Evolutionary conservation across 2,113 vertebrate species (phyloP).

Genomic region (Bagarius yarrelli): DNA sequence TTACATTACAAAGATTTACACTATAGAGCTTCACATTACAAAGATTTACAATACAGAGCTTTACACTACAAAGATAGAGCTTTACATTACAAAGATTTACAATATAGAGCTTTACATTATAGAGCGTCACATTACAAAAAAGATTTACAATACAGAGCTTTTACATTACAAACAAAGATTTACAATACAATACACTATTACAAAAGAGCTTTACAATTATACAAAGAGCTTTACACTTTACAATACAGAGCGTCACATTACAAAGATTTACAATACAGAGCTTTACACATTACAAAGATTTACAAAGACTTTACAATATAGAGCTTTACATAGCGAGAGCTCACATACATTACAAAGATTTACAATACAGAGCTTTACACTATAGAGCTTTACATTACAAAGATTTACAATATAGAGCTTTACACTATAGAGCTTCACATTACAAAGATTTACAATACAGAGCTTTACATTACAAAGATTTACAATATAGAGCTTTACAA

Average conservation of each 20-base stretch:
- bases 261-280: neutral
- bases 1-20: too few species aligned
- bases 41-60: neutral
- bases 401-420: neutral
- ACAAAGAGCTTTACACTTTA: neutral
- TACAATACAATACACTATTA: too few species aligned
- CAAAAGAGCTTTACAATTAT: neutral
- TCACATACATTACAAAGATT: neutral
- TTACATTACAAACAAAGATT: too few species aligned
- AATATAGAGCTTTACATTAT: neutral
- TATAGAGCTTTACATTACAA: neutral
- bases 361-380: neutral
- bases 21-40: too few species aligned
- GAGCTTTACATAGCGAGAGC: neutral
- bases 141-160: neutral
- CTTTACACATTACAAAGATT: too few species aligned
- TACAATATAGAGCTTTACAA: neutral
- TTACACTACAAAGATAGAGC: neutral
- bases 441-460: too few species aligned
- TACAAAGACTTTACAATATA: too few species aligned
- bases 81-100: neutral
- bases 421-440: too few species aligned
- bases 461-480: neutral
- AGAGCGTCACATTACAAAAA: neutral
- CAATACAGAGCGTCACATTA: too few species aligned